phyloP scores from a whole-genome alignment of 2,113 vertebrate species.

The Butastur rufipennis region DNA sequence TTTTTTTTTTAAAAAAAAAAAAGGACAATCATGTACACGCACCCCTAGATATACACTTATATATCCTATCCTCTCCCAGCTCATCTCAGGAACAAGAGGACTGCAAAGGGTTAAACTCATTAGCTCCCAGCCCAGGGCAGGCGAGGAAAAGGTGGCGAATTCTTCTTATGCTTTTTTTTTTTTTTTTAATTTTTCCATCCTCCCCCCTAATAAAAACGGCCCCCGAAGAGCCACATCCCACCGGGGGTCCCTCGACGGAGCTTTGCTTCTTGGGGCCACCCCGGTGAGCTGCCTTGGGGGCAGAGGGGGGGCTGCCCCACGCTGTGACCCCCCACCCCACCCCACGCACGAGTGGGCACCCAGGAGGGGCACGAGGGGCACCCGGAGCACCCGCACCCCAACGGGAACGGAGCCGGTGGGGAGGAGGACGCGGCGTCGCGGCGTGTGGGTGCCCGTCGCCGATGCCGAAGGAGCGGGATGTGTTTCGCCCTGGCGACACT shows the following conservation, averaged over 20 bases:
- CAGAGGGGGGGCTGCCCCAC: not conserved
- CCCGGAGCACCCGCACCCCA: not conserved
- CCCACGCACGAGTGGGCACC: not conserved
- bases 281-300: not conserved
- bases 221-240: not conserved
- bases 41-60: not conserved
- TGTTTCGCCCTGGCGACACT: accelerated
- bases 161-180: not conserved
- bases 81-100: constrained; percentile 48
- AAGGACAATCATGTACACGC: not conserved
- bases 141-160: not conserved
- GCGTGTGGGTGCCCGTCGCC: not conserved
- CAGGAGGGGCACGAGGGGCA: not conserved
- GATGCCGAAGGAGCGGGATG: accelerated
- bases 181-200: not conserved
- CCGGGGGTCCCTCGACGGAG: not conserved
- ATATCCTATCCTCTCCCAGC: not conserved
- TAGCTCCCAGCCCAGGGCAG: not conserved
- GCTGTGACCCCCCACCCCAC: not conserved
- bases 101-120: not conserved
- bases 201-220: not conserved
- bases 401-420: not conserved
- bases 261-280: not conserved
- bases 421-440: not conserved
- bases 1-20: not conserved